Conservation (phyloP, 2,888 invertebrate species). For the Mesochorus sp. region DNA sequence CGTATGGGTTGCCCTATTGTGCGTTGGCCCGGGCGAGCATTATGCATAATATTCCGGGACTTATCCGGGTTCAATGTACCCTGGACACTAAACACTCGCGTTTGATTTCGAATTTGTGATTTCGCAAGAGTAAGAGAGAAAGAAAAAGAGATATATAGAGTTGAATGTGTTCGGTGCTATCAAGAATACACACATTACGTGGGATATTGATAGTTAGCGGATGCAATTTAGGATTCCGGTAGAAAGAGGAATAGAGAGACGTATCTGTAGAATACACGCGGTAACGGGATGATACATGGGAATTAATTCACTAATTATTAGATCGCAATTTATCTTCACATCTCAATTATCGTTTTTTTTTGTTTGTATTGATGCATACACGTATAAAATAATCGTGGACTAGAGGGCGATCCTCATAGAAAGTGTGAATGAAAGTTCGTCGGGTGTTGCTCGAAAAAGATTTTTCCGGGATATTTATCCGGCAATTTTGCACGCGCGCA, state of each 20-base stretch:
- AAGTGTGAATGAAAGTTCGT: too few relatives aligned
- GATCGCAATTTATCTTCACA: too few relatives aligned
- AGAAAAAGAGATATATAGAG: not conserved
- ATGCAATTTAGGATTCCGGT: too few relatives aligned
- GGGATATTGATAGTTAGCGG: too few relatives aligned
- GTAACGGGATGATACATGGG: too few relatives aligned
- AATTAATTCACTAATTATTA: too few relatives aligned
- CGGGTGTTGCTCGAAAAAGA: too few relatives aligned
- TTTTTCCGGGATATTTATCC: not conserved
- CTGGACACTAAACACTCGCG: constrained; percentile 18
- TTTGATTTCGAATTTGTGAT: constrained; percentile 41
- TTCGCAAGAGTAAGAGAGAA: not conserved
- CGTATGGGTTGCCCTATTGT: constrained; percentile 60
- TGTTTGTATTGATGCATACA: too few relatives aligned
- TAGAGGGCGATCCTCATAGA: too few relatives aligned
- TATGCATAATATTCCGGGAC: constrained; percentile 59
- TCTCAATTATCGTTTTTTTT: too few relatives aligned
- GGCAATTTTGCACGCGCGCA: not conserved
- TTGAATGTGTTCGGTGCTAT: not conserved
- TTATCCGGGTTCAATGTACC: constrained; percentile 34
- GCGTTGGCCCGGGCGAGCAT: constrained; percentile 34
- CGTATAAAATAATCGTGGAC: not conserved
- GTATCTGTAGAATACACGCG: too few relatives aligned
- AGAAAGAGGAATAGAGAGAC: too few relatives aligned
- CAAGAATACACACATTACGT: constrained; percentile 5